These are phyloP conservation scores for Bombus confusus DNA, from an alignment of 1,140 invertebrate genomes.

Conservation along the genomic window DNA sequence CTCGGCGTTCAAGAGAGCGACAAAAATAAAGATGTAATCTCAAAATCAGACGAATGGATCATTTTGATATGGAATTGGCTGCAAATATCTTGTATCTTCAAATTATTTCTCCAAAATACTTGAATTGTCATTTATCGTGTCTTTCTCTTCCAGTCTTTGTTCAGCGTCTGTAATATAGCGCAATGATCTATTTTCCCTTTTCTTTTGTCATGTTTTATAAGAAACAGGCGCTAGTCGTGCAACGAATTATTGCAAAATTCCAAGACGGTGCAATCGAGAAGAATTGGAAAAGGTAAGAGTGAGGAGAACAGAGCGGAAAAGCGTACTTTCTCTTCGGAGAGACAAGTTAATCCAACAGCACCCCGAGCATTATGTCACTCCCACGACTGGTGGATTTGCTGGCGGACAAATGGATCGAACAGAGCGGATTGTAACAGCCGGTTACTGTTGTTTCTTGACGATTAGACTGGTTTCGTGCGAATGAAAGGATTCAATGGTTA, in stretches of 20 bases:
- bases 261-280: slow-evolving; percentile 45
- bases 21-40: too few species aligned
- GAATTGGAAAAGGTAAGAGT: slow-evolving; percentile 56
- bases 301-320: slow-evolving; percentile 51
- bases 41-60: too few species aligned
- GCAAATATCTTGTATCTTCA: too few species aligned
- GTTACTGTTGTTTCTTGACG: neutral
- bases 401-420: slow-evolving; percentile 3
- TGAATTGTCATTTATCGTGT: neutral
- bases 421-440: neutral
- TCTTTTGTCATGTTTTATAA: neutral
- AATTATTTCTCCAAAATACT: too few species aligned
- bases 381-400: slow-evolving; percentile 17
- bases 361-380: slow-evolving; percentile 36
- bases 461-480: neutral
- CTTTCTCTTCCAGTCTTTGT: neutral
- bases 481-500: neutral
- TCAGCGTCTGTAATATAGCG: neutral
- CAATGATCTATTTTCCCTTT: neutral
- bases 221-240: neutral
- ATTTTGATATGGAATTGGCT: too few species aligned
- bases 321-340: slow-evolving; percentile 53
- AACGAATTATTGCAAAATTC: slow-evolving; percentile 44
- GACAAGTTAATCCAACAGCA: slow-evolving; percentile 55
- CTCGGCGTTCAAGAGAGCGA: too few species aligned